Evolutionary conservation across 92 coral and sea anemone species (phyloP).

Genomic region (Micromussa lordhowensis): DNA sequence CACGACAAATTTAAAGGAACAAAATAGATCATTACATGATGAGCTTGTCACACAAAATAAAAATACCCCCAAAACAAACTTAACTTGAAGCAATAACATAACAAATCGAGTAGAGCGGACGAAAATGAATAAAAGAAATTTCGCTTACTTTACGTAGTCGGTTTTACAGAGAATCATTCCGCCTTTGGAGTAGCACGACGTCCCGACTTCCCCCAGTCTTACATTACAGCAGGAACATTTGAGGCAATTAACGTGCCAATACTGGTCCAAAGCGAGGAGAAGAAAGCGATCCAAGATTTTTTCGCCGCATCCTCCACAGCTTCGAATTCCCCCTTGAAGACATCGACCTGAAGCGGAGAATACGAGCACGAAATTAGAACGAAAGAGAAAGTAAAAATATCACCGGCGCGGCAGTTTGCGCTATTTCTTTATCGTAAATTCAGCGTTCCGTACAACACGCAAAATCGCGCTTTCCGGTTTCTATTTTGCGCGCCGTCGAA

Average conservation of each 20-base stretch:
- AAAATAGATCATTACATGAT: slow-evolving; percentile 45
- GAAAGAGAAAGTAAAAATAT: neutral
- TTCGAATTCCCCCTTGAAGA: slow-evolving; percentile 73
- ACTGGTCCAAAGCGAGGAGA: slow-evolving; percentile 93
- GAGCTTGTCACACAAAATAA: slow-evolving; percentile 43
- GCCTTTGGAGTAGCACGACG: slow-evolving; percentile 95
- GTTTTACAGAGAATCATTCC: slow-evolving; percentile 97
- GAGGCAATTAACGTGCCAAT: slow-evolving; percentile 97
- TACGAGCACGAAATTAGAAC: slow-evolving; percentile 7
- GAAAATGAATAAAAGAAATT: slow-evolving; percentile 8
- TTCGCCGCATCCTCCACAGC: slow-evolving; percentile 95
- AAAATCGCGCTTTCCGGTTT: neutral
- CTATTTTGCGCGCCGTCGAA: slow-evolving; percentile 24
- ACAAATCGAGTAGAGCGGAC: slow-evolving; percentile 29
- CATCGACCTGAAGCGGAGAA: slow-evolving; percentile 73
- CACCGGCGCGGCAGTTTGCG: slow-evolving; percentile 7
- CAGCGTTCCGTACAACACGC: neutral
- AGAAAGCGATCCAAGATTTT: slow-evolving; percentile 92
- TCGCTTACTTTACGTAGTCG: slow-evolving; percentile 91
- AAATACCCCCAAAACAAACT: slow-evolving; percentile 40
- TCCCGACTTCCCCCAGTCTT: slow-evolving; percentile 93
- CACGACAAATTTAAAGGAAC: slow-evolving; percentile 23
- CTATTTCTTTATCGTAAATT: slow-evolving; percentile 1
- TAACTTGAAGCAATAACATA: slow-evolving; percentile 23
- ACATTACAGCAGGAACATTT: slow-evolving; percentile 98